Evolutionary conservation across 2,113 vertebrate species (phyloP), one percentile per base, ranked within the genome.

Genomic region (Xenopus borealis): DNA sequence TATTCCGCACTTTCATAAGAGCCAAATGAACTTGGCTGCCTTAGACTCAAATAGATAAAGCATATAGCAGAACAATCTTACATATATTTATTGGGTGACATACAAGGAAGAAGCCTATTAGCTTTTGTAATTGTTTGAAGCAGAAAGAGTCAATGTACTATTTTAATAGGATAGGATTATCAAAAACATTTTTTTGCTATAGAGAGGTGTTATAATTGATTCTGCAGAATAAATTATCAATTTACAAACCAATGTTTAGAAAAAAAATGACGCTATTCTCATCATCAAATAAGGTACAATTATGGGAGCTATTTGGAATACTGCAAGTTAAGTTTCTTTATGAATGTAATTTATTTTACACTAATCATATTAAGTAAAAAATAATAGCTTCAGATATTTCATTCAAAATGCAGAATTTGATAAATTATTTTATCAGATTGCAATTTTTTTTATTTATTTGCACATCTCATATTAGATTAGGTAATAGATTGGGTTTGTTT

Each of bases 381-480:
- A 27, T 27, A 27, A 27, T 27, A 27, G 47, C 12, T 50, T 50
- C 11, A 50, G 3, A 11, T 50, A 11, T 50, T 50, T 50, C 1
- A 50, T 50, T 58, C 2, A 9, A 58, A 58, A 58, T 58, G 10
- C 16, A 58, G n/a, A n/a, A n/a, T 12, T 16, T 3, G 14, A 13
- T 2, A 50, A 50, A 10, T 50, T 50, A 50, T 12, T 16, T 16
- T 50, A 13, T 10, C 7, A 40, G 8, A 40, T 10, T 50, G 11
- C 1, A 50, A 16, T 7, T 2, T n/a, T 45, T 47, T 58, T 74
- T 46, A 67, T 67, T 74, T 20, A 68, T 61, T 61, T 72, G 77
- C 84, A 84, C 82, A 85, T 50, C n/a, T 7, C 19, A 79, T 18
- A 79, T 82, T 76, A 74, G 82, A 84, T 79, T 67, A 30, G n/a